These are phyloP conservation scores for Automeris io DNA, from an alignment of 2,888 invertebrate species.

Conservation along the genomic window DNA sequence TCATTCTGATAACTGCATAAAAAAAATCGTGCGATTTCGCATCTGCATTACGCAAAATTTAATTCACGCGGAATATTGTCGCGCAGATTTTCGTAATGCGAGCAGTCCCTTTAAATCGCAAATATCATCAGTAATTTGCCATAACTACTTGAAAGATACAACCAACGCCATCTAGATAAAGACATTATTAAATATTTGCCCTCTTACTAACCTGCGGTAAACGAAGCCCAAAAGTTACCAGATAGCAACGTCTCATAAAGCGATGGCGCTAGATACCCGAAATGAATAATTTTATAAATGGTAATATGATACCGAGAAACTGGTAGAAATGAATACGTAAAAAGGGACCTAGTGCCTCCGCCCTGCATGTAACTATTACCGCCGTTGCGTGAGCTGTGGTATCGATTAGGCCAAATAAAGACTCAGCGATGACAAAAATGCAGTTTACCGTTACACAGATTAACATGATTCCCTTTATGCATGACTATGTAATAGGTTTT, in stretches of 20 bases:
- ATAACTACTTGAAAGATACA: no score
- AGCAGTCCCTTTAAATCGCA: no score
- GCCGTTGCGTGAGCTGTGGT: constrained; percentile 21
- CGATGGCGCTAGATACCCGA: constrained; percentile 28
- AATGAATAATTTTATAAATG: constrained; percentile 12
- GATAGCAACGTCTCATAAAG: constrained; percentile 15
- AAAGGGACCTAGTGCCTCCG: constrained; percentile 16
- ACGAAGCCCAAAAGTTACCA: constrained; percentile 8
- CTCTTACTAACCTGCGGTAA: constrained; percentile 2
- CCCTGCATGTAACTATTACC: constrained; percentile 25
- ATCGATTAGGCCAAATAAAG: constrained; percentile 7
- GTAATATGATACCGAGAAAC: constrained; percentile 19
- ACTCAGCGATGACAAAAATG: constrained; percentile 23
- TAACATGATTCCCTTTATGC: constrained; percentile 11
- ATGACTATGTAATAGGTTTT: constrained; percentile 4
- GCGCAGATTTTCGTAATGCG: no score
- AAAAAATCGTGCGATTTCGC: no score
- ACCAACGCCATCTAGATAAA: constrained; percentile 29
- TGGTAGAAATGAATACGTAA: constrained; percentile 20
- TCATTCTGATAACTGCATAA: no score
- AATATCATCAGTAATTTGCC: no score
- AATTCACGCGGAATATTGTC: no score
- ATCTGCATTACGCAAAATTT: no score
- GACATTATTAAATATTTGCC: constrained; percentile 14
- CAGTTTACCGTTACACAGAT: constrained; percentile 36